phyloP scores from a whole-genome alignment of 1,140 invertebrate species.

The Proctacanthus coquilletti region DNA sequence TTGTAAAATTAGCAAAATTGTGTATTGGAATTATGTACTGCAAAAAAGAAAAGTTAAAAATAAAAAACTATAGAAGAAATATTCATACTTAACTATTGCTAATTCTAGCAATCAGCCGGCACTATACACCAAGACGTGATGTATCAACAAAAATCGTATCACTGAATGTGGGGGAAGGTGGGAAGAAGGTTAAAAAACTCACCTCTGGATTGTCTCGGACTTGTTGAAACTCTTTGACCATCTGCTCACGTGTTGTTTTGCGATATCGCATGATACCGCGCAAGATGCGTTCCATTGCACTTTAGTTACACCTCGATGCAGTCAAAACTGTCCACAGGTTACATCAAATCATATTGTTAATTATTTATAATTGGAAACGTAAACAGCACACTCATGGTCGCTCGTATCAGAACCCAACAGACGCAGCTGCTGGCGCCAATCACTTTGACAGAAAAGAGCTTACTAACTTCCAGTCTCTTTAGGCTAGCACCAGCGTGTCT shows the following conservation, averaged over 20 bases:
- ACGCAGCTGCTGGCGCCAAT: no score
- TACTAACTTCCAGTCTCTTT: no score
- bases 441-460: no score
- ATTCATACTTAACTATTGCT: conserved; percentile 1
- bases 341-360: no score
- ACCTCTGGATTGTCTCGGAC: conserved; percentile 77
- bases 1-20: not conserved
- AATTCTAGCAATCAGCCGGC: not conserved
- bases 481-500: no score
- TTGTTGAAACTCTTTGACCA: conserved; percentile 81
- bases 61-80: not conserved
- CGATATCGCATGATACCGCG: conserved; percentile 79
- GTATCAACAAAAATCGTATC: conserved; percentile 2
- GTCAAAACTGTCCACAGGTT: no score
- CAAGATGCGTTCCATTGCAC: conserved; percentile 80
- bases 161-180: no score
- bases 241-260: conserved; percentile 56
- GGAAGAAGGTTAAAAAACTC: conserved; percentile 29
- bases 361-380: no score
- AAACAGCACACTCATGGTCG: no score
- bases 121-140: not conserved
- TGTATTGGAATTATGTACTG: conserved; percentile 15
- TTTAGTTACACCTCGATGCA: no score
- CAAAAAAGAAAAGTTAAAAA: conserved; percentile 12
- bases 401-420: no score